A percentile compares a stretch with the other conserved stretches of the same genome.
Conservation (phyloP, 2,113 vertebrate species). For the Catharus minimus region DNA sequence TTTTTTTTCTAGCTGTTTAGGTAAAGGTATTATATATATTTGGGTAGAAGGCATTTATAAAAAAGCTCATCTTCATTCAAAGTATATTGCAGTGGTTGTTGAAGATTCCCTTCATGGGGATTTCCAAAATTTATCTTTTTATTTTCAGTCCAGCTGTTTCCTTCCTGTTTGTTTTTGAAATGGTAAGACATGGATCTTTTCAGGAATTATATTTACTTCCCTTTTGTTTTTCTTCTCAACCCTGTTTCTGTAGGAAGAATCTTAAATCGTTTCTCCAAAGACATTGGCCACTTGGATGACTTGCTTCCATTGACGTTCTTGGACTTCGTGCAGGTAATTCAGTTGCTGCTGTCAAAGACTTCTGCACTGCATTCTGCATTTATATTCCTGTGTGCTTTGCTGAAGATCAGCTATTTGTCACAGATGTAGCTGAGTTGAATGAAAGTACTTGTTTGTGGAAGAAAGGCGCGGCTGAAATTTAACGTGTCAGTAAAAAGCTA, state of each 20-base stretch:
- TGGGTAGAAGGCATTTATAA: not conserved
- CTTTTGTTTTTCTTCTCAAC: slow-evolving; percentile 42
- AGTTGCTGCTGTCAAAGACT: slow-evolving; percentile 19
- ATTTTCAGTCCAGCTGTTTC: slow-evolving; percentile 7
- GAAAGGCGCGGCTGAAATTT: slow-evolving; percentile 78
- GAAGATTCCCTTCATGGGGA: not conserved
- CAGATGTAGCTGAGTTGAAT: slow-evolving; percentile 76
- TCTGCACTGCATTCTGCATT: not conserved
- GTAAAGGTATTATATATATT: not conserved
- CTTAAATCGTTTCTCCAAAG: slow-evolving; percentile 94
- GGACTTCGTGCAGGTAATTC: slow-evolving; percentile 92
- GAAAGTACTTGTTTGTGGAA: slow-evolving; percentile 81
- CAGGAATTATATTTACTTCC: not conserved
- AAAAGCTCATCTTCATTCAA: not conserved
- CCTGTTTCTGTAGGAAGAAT: slow-evolving; percentile 82
- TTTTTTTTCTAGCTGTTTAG: not conserved
- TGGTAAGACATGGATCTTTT: slow-evolving; percentile 28
- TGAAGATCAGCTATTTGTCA: slow-evolving; percentile 82
- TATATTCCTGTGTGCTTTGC: slow-evolving; percentile 41
- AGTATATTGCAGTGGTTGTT: not conserved
- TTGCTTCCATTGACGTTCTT: slow-evolving; percentile 88
- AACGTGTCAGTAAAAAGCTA: slow-evolving; percentile 73
- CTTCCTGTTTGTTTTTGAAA: slow-evolving; percentile 10
- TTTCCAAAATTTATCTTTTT: not conserved
- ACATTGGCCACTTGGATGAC: slow-evolving; percentile 93